Base-by-base conservation (phyloP, 2,888 invertebrate genomes). In the Odontocolon sp. region DNA sequence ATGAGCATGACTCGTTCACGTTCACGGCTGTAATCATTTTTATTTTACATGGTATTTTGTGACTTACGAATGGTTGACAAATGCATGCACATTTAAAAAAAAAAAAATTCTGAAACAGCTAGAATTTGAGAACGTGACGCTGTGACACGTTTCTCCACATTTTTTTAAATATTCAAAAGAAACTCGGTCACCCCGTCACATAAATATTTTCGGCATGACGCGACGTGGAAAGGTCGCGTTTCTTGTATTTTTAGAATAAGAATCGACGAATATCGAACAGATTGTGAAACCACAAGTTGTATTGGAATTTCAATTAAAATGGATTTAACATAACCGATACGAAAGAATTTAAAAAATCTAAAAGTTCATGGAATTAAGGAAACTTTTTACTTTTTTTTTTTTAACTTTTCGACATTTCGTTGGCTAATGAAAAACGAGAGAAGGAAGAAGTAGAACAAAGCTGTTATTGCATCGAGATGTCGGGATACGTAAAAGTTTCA, bases 1-100 rank as follows among this genome's bases (percentile, higher is more conserved):
- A 97, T 88, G 93, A 93, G 87, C 96, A 97, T 50, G 95, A 93
- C 88, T 96, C 96, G 92, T 96, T 96, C 85, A 96, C 94, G 81
- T 93, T 93, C 61, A 94, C 95, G 90, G 93, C 96, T 97, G 93
- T 33, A 93, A 93, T 81, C 8, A 9, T 16, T n/a, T n/a, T n/a
- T 8, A 16, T 16, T 11, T 8, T 28, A 28, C 6, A 28, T 28
- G 3, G 6, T 28, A 5, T 4, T 28, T 28, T 6, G 31, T 3
- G 3, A 28, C 31, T 3, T 4, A 28, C 38, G 57, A 63, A 70
- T 71, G 6, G 3, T 28, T 28, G 3, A 5, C n/a, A n/a, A n/a
- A n/a, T n/a, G n/a, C n/a, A n/a, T n/a, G n/a, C n/a, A n/a, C n/a
- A n/a, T n/a, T n/a, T n/a, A n/a, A n/a, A n/a, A n/a, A n/a, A n/a